Conservation (phyloP, 2,113 vertebrate species). For the Proteles cristata region DNA sequence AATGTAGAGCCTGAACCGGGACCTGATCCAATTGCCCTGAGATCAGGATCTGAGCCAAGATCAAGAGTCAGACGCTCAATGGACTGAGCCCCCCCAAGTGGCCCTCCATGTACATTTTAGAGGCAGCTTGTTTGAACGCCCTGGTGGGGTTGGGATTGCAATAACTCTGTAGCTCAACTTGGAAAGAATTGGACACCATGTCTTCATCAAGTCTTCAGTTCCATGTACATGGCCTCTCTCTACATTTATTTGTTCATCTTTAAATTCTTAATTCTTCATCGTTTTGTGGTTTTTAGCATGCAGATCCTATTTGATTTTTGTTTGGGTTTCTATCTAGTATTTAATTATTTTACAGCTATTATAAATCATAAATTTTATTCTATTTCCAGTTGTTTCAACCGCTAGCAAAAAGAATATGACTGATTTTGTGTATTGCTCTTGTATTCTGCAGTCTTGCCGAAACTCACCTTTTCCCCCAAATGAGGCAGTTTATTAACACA, state of each 20-base stretch:
- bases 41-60: too few species aligned
- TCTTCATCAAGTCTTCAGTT: background rate
- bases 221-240: background rate
- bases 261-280: background rate
- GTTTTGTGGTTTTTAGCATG: background rate
- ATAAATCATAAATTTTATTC: background rate
- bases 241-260: background rate
- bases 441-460: background rate
- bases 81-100: background rate
- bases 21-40: too few species aligned
- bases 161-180: background rate
- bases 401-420: background rate
- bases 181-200: background rate
- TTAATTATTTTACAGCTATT: background rate
- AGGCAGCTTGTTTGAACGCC: background rate
- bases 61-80: too few species aligned
- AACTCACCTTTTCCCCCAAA: background rate
- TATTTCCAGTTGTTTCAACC: background rate
- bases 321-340: background rate
- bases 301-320: background rate
- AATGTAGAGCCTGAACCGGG: too few species aligned
- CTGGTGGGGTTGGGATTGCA: background rate
- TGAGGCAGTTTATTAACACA: background rate
- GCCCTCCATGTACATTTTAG: background rate
- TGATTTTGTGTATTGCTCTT: background rate